These are phyloP conservation scores for Nyctereutes procyonoides DNA, from an alignment of 2,113 vertebrate species.

Conservation along the genomic window DNA sequence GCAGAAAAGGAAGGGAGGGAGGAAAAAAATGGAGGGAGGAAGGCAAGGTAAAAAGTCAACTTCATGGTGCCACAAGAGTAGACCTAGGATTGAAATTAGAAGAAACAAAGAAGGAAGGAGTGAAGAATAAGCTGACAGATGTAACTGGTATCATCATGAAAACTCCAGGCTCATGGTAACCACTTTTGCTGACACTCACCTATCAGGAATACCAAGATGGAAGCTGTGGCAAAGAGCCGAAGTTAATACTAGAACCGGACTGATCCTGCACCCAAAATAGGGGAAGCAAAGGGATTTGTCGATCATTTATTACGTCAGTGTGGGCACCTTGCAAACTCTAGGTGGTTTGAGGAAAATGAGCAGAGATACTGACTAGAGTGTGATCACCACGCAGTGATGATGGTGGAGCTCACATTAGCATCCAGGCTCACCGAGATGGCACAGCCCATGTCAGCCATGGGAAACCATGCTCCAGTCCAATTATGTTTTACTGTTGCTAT, in stretches of 20 bases:
- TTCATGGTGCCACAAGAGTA: background rate
- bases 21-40: background rate
- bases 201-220: background rate
- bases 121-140: background rate
- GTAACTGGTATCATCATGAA: background rate
- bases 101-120: background rate
- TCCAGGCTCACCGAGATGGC: background rate
- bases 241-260: background rate
- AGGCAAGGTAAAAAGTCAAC: background rate
- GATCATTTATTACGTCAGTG: background rate
- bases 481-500: background rate
- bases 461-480: background rate
- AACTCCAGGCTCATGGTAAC: background rate
- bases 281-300: background rate
- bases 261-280: background rate
- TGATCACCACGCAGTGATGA: background rate
- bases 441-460: background rate
- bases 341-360: background rate
- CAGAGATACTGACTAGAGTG: background rate
- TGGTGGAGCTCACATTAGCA: background rate
- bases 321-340: background rate
- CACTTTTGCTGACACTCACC: background rate
- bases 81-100: background rate
- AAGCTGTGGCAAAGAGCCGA: background rate
- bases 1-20: background rate